Percentiles rank a stretch among this genome's conserved stretches.
These are phyloP conservation scores for Liparis tanakae DNA, from an alignment of 2,797 vertebrate genomes.

Conservation along the genomic window DNA sequence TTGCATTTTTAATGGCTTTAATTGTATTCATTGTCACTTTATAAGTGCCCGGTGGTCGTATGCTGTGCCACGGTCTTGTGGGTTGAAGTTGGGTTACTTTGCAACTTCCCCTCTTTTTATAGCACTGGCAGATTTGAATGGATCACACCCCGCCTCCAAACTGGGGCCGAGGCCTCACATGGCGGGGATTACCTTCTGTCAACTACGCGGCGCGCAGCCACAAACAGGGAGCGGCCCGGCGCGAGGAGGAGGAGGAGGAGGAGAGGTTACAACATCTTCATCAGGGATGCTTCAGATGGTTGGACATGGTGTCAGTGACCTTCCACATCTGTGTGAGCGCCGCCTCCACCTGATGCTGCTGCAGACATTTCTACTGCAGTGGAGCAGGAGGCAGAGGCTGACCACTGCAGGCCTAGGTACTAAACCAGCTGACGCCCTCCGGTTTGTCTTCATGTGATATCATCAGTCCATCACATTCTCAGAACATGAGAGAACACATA, in stretches of 20 bases:
- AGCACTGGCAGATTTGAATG: slow-evolving; percentile 90
- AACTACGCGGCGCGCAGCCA: slow-evolving; percentile 72
- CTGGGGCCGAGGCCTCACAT: slow-evolving; percentile 91
- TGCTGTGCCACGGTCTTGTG: slow-evolving; percentile 59
- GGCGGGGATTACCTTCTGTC: slow-evolving; percentile 92
- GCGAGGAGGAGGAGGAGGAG: too few relatives aligned
- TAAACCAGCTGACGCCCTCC: background rate
- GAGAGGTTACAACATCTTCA: background rate
- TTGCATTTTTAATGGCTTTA: slow-evolving; percentile 89
- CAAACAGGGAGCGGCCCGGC: slow-evolving; percentile 42
- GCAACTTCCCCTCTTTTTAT: slow-evolving; percentile 92
- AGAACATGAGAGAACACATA: too few relatives aligned
- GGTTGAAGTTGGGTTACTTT: slow-evolving; percentile 76
- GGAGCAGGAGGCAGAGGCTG: slow-evolving; percentile 11
- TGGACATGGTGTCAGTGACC: background rate
- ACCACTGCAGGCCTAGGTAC: background rate
- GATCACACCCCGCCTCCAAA: slow-evolving; percentile 93
- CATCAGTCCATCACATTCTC: background rate
- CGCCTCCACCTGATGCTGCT: background rate
- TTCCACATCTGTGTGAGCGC: background rate
- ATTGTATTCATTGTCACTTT: slow-evolving; percentile 85
- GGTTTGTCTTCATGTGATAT: background rate
- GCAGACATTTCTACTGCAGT: slow-evolving; percentile 8
- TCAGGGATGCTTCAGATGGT: background rate
- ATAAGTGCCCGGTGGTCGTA: slow-evolving; percentile 18